Conservation (phyloP, 2,888 invertebrate species). For the Macroteleia sp. region DNA sequence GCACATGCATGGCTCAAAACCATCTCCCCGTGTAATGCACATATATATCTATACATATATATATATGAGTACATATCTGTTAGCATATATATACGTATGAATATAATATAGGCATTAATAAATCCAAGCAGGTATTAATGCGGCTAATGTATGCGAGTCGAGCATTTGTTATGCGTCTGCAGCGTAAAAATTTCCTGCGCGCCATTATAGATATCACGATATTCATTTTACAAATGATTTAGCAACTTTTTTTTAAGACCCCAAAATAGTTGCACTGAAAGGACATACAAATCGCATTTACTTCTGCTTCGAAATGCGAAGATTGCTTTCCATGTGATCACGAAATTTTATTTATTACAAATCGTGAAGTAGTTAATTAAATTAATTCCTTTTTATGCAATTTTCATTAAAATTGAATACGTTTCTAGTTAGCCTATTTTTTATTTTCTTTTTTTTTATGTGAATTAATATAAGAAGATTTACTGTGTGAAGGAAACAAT, state of each 20-base stretch:
- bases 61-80: slow-evolving; percentile 55
- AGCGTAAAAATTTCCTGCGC: slow-evolving; percentile 74
- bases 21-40: slow-evolving; percentile 45
- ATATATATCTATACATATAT: slow-evolving; percentile 35
- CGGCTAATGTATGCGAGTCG: slow-evolving; percentile 80
- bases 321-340: too few relatives aligned
- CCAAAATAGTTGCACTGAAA: background rate
- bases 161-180: slow-evolving; percentile 79
- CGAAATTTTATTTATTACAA: too few relatives aligned
- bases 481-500: too few relatives aligned
- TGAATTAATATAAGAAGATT: too few relatives aligned
- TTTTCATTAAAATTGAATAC: too few relatives aligned
- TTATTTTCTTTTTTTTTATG: too few relatives aligned
- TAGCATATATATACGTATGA: slow-evolving; percentile 73
- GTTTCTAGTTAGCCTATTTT: too few relatives aligned
- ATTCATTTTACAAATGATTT: slow-evolving; percentile 52
- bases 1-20: slow-evolving; percentile 63
- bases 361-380: too few relatives aligned
- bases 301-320: too few relatives aligned
- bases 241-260: background rate
- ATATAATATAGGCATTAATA: slow-evolving; percentile 83
- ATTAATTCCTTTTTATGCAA: too few relatives aligned
- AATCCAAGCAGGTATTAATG: slow-evolving; percentile 81
- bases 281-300: too few relatives aligned
- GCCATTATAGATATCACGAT: slow-evolving; percentile 66